phyloP scores from a whole-genome alignment of 2,888 invertebrate genomes.

The Tachina lurida region DNA sequence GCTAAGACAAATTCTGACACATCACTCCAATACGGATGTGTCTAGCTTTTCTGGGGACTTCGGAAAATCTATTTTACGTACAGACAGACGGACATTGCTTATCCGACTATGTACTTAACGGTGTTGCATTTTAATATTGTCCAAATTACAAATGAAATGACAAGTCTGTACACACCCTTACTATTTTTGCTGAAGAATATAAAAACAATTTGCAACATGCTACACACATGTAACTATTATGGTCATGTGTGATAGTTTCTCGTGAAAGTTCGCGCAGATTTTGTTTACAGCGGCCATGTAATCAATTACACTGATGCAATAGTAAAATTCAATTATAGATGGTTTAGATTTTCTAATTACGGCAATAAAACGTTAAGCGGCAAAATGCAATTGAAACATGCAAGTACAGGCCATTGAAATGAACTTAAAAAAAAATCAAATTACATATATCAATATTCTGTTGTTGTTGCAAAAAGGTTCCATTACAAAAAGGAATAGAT shows the following conservation, averaged over 20 bases:
- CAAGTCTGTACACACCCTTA: too few species aligned
- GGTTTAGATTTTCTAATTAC: slow-evolving; percentile 65
- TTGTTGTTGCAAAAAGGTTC: not conserved
- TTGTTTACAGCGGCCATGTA: slow-evolving; percentile 42
- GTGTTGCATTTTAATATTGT: too few species aligned
- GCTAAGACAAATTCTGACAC: too few species aligned
- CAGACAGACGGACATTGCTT: too few species aligned
- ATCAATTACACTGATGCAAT: slow-evolving; percentile 55
- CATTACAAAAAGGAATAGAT: not conserved
- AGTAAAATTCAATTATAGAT: slow-evolving; percentile 61
- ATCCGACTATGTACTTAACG: too few species aligned
- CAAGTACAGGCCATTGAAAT: slow-evolving; percentile 27
- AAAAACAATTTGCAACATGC: not conserved
- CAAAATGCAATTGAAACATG: slow-evolving; percentile 17
- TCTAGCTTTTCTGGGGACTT: too few species aligned
- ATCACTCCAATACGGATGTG: too few species aligned
- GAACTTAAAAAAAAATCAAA: not conserved
- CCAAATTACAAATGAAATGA: too few species aligned
- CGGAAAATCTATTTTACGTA: too few species aligned
- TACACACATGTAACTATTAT: not conserved
- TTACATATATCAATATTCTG: not conserved
- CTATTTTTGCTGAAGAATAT: too few species aligned
- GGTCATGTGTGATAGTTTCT: not conserved
- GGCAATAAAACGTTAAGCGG: slow-evolving; percentile 48
- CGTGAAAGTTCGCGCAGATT: not conserved